Evolutionary conservation across 1,140 invertebrate species (phyloP), one percentile per base, ranked within the genome.

Genomic region (Musca domestica): DNA sequence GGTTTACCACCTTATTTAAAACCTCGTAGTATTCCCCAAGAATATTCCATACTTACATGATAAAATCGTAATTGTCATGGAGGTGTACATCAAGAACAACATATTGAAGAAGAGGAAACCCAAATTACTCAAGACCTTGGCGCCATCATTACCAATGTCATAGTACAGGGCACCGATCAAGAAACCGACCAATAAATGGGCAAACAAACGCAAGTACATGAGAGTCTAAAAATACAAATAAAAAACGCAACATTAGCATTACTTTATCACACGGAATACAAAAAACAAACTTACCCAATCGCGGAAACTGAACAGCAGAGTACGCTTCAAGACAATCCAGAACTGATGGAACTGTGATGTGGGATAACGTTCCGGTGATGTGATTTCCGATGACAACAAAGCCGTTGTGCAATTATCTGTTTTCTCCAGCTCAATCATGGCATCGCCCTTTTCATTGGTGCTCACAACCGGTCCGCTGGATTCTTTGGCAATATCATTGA

Each of bases 101-200:
- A 98, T 95, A 80, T 95, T 96, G 88, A 98, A 98, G 86, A 98
- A 98, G 1, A 98, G 86, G 84, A 95, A 98, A 66, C 95, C 95
- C 73, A 96, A 88, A 82, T 99, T 99, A 80, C 95, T 97, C 56
- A 97, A 88, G 23, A 96, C 95, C 85, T 98, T 97, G 71, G 91
- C 91, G 71, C 93, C 95, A 77, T 97, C 94, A 76, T 96, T 93
- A 67, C 95, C 95, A 73, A 96, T 96, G 74, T 95, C 90, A 76
- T 94, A 95, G 82, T 97, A 98, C 25, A 97, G 85, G 22, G 94
- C 88, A 54, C 95, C 95, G 77, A 98, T 98, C 48, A 98, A 83
- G 71, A 96, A 88, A 10, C 94, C 95, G 66, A 98, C 94, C 52
- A 95, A 83, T 46, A 98, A 88, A 79, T 98, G 95, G 9, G 95